Evolutionary conservation across 35 echinoderm and acorn worm species (phyloP).

Genomic region (Apostichopus japonicus): DNA sequence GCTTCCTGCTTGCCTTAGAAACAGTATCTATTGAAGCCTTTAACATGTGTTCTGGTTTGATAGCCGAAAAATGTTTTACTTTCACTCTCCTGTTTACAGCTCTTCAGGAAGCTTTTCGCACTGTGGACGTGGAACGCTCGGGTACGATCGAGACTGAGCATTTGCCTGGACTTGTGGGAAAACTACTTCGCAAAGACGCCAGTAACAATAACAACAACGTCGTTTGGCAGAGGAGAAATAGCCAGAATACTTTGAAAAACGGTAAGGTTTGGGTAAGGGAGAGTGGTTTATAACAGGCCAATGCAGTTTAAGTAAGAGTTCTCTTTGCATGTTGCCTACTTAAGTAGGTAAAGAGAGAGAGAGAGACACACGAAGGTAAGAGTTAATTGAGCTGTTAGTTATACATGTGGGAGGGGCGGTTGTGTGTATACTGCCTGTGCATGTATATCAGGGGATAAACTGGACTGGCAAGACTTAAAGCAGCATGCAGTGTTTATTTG

Average conservation of each 20-base stretch:
- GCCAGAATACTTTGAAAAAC: conserved; percentile 40
- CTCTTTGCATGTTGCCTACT: no score
- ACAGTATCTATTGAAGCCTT: not conserved
- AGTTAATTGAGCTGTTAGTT: no score
- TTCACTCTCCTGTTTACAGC: conserved; percentile 32
- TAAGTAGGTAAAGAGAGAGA: no score
- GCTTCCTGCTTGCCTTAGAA: conserved; percentile 32
- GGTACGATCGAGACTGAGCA: conserved; percentile 26
- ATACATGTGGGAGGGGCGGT: no score
- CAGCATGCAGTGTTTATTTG: no score
- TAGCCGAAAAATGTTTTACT: not conserved
- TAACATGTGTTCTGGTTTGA: not conserved
- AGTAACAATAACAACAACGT: conserved; percentile 32
- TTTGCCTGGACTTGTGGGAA: conserved; percentile 16
- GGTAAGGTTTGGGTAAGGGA: conserved; percentile 1
- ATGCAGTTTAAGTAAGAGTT: no score
- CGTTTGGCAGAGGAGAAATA: conserved; percentile 14
- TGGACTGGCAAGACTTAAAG: no score
- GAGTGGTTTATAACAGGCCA: not conserved
- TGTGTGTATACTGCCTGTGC: no score
- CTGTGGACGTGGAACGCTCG: conserved; percentile 32
- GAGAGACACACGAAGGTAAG: no score
- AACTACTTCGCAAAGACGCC: conserved; percentile 22
- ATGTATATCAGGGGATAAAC: no score
- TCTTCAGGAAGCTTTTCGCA: conserved; percentile 46